Conservation (phyloP, 1,140 invertebrate species). For the Antheraea pernyi region DNA sequence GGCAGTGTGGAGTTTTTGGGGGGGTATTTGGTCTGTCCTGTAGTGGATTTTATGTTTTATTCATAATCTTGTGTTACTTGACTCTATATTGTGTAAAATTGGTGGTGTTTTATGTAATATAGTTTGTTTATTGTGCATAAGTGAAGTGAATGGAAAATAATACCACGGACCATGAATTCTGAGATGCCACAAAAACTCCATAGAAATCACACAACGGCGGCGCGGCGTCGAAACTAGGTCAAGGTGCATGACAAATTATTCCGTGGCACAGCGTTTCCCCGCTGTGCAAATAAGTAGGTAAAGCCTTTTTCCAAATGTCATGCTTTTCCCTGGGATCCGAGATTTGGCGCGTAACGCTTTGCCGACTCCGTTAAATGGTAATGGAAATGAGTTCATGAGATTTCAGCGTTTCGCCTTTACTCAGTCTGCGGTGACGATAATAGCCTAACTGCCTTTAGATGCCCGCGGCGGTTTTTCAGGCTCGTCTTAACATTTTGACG, state of each 20-base stretch:
- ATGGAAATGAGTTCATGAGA: constrained; percentile 20
- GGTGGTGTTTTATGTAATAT: no score
- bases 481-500: not conserved
- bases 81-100: no score
- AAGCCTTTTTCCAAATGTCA: constrained; percentile 51
- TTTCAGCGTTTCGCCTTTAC: constrained; percentile 12
- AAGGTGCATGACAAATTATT: constrained; percentile 65
- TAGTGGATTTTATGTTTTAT: no score
- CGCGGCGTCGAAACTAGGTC: constrained; percentile 45
- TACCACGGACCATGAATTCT: no score
- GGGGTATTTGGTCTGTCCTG: no score
- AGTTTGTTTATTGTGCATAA: no score
- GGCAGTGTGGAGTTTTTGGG: no score
- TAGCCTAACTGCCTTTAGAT: constrained; percentile 12
- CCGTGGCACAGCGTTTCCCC: constrained; percentile 40
- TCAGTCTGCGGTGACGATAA: constrained; percentile 1
- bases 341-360: constrained; percentile 21
- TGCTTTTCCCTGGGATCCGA: constrained; percentile 29
- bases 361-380: constrained; percentile 18
- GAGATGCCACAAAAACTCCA: no score
- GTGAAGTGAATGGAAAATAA: no score
- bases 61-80: no score
- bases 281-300: constrained; percentile 55
- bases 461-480: not conserved
- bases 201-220: constrained; percentile 27